Conservation (phyloP, 2,888 invertebrate genomes). For the Lutraria lutraria region DNA sequence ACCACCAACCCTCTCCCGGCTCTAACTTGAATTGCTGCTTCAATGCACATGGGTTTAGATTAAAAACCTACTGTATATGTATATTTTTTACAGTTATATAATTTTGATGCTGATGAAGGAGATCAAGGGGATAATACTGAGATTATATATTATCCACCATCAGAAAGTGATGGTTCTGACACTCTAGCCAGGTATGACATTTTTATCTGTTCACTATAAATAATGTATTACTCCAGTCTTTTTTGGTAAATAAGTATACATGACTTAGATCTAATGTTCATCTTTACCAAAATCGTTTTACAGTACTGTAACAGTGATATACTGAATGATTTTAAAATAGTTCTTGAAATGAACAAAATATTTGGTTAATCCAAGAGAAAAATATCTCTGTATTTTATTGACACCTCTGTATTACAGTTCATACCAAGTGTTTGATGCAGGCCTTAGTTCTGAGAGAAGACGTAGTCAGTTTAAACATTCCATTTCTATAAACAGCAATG, state of each 20-base stretch:
- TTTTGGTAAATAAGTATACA: no score
- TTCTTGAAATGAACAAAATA: no score
- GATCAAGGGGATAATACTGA: constrained; percentile 77
- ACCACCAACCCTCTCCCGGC: no score
- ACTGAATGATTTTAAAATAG: no score
- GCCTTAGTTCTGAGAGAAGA: constrained; percentile 26
- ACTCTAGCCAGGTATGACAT: constrained; percentile 72
- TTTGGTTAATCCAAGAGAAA: no score
- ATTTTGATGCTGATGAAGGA: constrained; percentile 71
- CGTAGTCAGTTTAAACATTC: constrained; percentile 51
- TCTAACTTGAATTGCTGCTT: no score
- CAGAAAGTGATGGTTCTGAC: constrained; percentile 76
- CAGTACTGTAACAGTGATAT: no score
- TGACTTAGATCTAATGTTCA: no score
- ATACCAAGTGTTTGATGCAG: constrained; percentile 74
- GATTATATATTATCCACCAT: constrained; percentile 81
- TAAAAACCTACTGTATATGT: constrained; percentile 1
- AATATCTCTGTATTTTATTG: no score
- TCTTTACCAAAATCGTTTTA: no score
- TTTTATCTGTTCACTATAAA: no score
- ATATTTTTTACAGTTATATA: constrained; percentile 63
- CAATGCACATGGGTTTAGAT: not conserved
- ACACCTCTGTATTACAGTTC: constrained; percentile 67
- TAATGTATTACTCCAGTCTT: not conserved
- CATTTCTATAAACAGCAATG: constrained; percentile 60